These are phyloP conservation scores for Burhinus bistriatus DNA, from an alignment of 2,113 vertebrate species.

Conservation along the genomic window DNA sequence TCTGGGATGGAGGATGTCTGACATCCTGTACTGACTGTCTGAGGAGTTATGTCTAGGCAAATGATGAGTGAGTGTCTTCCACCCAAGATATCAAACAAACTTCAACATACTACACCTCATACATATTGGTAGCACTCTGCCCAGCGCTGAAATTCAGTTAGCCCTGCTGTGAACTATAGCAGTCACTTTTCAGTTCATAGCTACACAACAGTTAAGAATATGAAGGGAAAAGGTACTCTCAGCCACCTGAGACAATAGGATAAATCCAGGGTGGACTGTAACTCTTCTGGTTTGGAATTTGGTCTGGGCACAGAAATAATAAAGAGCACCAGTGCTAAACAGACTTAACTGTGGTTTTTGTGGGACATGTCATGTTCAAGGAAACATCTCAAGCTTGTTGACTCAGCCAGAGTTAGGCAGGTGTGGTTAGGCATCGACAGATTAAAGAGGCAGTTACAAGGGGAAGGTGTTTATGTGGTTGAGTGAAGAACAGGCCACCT, in stretches of 20 bases:
- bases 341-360: not conserved
- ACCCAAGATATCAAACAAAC: not conserved
- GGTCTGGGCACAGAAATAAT: not conserved
- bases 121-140: not conserved
- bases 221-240: not conserved
- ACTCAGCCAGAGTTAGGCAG: not conserved
- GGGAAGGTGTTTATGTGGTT: not conserved
- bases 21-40: not conserved
- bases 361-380: not conserved
- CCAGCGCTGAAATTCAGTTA: not conserved
- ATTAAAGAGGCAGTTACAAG: not conserved
- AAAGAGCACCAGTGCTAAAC: not conserved
- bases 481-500: not conserved
- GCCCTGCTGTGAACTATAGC: not conserved
- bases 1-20: not conserved
- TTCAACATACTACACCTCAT: not conserved
- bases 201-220: not conserved
- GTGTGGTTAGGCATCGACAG: not conserved
- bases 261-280: not conserved
- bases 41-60: not conserved
- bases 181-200: not conserved
- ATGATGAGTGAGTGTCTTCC: not conserved
- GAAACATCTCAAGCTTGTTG: not conserved
- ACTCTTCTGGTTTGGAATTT: not conserved
- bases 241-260: not conserved